phyloP scores from a whole-genome alignment of 2,113 vertebrate species.

The Brachyistius frenatus region DNA sequence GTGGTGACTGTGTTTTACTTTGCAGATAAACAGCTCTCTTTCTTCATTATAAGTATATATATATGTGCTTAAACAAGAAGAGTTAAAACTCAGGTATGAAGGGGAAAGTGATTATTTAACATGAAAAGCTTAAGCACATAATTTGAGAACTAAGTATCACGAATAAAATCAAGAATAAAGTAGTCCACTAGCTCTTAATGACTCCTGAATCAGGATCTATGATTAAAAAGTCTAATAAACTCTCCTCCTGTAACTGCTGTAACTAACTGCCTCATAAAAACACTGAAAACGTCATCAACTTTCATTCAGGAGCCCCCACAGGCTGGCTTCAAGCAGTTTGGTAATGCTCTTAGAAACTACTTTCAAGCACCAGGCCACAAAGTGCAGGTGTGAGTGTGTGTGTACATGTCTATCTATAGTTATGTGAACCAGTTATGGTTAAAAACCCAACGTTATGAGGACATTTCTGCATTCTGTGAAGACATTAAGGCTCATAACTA shows the following conservation, averaged over 20 bases:
- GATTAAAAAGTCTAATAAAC: background rate
- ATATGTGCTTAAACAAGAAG: background rate
- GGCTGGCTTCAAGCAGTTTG: background rate
- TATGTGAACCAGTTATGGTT: no score
- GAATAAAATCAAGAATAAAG: background rate
- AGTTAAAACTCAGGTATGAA: no score
- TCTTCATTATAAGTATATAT: background rate
- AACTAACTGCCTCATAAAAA: slow-evolving; percentile 33
- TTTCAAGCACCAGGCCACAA: slow-evolving; percentile 5
- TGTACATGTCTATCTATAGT: no score
- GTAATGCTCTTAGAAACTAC: background rate
- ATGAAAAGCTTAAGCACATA: background rate
- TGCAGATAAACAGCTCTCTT: no score
- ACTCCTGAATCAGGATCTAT: no score
- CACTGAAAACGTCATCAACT: background rate
- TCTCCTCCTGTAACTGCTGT: background rate
- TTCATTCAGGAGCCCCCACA: no score
- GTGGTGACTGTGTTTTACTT: background rate
- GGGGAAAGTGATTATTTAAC: background rate
- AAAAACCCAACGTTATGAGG: no score
- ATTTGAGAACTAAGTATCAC: background rate
- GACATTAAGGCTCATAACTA: no score
- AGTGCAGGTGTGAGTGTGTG: background rate
- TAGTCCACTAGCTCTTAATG: background rate
- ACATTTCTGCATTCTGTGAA: no score